Evolutionary conservation across 2,797 vertebrate species (phyloP).

Genomic region (Labeo calbasu): DNA sequence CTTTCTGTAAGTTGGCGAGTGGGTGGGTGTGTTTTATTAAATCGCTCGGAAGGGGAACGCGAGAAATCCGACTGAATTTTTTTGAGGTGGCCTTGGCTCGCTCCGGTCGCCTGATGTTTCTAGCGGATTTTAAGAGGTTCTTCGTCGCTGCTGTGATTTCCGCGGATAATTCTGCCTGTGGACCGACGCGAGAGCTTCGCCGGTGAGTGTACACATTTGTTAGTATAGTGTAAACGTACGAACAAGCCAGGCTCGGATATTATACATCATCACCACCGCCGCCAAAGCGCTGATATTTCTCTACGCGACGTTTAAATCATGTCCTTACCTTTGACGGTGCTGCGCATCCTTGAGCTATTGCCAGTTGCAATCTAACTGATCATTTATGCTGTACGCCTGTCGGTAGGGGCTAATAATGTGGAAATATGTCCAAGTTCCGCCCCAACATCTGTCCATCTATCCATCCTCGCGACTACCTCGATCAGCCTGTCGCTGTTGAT

Average conservation of each 20-base stretch:
- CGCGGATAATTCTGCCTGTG: slow-evolving; percentile 26
- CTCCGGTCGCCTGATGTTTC: slow-evolving; percentile 66
- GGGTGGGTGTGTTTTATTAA: slow-evolving; percentile 56
- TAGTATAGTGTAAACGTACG: slow-evolving; percentile 13
- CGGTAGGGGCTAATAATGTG: slow-evolving; percentile 69
- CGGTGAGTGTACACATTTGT: slow-evolving; percentile 48
- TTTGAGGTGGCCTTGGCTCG: slow-evolving; percentile 38
- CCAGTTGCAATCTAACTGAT: slow-evolving; percentile 61
- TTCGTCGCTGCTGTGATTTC: slow-evolving; percentile 60
- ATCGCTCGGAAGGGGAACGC: slow-evolving; percentile 43
- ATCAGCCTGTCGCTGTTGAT: slow-evolving; percentile 65
- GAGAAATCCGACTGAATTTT: slow-evolving; percentile 28
- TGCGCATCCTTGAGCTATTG: slow-evolving; percentile 64
- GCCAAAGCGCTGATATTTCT: slow-evolving; percentile 17
- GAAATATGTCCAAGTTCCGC: slow-evolving; percentile 75
- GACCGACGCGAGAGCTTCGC: slow-evolving; percentile 42
- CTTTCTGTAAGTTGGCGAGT: slow-evolving; percentile 57
- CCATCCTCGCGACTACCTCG: slow-evolving; percentile 64
- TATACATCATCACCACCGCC: background rate
- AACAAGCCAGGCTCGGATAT: slow-evolving; percentile 23
- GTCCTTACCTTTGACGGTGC: slow-evolving; percentile 66
- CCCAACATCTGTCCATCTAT: slow-evolving; percentile 76
- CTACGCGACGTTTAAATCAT: slow-evolving; percentile 38
- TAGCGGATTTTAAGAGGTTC: slow-evolving; percentile 83
- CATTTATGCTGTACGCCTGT: slow-evolving; percentile 64